A percentile compares a stretch with the other conserved stretches of the same genome.
phyloP scores from a whole-genome alignment of 2,888 invertebrate species.

The Seira ritae region DNA sequence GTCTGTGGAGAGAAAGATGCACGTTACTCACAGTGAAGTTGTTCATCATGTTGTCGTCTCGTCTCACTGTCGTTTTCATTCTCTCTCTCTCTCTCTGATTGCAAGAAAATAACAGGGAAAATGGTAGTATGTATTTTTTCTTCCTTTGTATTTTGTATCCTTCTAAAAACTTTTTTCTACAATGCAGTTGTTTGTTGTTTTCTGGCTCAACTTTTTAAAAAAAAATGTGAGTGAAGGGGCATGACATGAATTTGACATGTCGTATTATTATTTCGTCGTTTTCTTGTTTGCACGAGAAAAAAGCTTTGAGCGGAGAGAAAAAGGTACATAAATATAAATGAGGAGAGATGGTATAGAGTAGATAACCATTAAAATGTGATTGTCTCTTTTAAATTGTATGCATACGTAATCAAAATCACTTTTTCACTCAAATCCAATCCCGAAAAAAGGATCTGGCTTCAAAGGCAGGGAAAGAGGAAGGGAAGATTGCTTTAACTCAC shows the following conservation, averaged over 20 bases:
- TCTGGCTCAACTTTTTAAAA: too few relatives aligned
- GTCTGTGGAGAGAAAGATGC: too few relatives aligned
- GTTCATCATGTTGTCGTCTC: not conserved
- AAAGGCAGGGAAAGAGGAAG: constrained; percentile 26
- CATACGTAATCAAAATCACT: not conserved
- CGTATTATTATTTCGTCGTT: constrained; percentile 13
- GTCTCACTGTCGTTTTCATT: too few relatives aligned
- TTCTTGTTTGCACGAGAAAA: not conserved
- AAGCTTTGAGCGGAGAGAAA: not conserved
- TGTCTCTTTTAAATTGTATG: not conserved
- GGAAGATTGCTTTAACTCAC: constrained; percentile 50
- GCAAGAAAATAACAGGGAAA: not conserved
- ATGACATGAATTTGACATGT: constrained; percentile 57
- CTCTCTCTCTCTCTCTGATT: too few relatives aligned
- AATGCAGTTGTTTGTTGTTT: not conserved
- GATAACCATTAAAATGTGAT: not conserved
- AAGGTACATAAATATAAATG: not conserved
- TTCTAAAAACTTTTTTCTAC: not conserved
- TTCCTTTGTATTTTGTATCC: not conserved
- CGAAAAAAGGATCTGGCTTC: not conserved
- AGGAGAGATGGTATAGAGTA: not conserved
- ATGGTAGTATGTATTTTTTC: too few relatives aligned
- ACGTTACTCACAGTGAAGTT: too few relatives aligned
- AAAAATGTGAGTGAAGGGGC: constrained; percentile 36
- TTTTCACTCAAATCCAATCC: not conserved